Conservation (phyloP, 2,113 vertebrate genomes). For the Budorcas taxicolor region DNA sequence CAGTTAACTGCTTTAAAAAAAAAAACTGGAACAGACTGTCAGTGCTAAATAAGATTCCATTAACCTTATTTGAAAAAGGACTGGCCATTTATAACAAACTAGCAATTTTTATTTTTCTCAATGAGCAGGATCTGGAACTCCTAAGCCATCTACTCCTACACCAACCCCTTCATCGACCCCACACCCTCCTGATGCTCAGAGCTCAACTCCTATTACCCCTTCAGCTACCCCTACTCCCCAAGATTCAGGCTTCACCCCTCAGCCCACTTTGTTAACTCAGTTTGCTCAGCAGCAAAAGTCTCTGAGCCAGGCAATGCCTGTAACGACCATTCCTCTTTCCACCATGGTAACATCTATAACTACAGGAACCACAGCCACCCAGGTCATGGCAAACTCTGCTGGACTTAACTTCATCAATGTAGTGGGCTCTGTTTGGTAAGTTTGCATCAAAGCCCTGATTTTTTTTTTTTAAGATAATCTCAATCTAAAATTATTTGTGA, state of each 20-base stretch:
- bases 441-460: conserved; percentile 34
- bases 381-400: conserved; percentile 92
- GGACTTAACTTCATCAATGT: conserved; percentile 98
- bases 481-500: not conserved
- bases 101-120: conserved; percentile 84
- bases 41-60: conserved; percentile 81
- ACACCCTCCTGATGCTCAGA: conserved; percentile 89
- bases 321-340: conserved; percentile 97
- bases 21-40: conserved; percentile 75
- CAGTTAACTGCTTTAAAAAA: conserved; percentile 67
- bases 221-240: conserved; percentile 86
- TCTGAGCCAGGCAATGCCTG: conserved; percentile 91
- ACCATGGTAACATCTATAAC: conserved; percentile 94
- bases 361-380: conserved; percentile 91
- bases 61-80: conserved; percentile 81
- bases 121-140: conserved; percentile 95
- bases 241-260: conserved; percentile 87
- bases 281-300: conserved; percentile 96
- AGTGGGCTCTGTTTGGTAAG: conserved; percentile 96
- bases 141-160: conserved; percentile 97
- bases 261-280: conserved; percentile 88
- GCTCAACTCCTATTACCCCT: conserved; percentile 87
- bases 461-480: not conserved
- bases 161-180: conserved; percentile 96
- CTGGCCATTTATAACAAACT: conserved; percentile 86